A percentile compares a stretch with the other conserved stretches of the same genome.
phyloP scores from a whole-genome alignment of 1,140 invertebrate species.

The Acromyrmex echinatior region DNA sequence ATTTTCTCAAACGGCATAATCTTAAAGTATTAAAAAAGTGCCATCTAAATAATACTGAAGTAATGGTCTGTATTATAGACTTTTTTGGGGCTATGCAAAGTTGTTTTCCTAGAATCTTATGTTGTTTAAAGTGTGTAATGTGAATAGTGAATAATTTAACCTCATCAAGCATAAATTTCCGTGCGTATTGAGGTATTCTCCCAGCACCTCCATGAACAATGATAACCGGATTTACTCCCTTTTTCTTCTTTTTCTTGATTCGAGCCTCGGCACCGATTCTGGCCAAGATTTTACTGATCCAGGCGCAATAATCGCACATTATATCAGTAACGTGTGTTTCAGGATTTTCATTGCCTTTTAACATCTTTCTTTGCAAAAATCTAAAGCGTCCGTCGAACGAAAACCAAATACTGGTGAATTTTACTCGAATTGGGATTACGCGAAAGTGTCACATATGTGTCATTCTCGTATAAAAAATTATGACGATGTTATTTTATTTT shows the following conservation, averaged over 20 bases:
- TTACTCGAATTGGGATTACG: not conserved
- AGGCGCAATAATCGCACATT: constrained; percentile 74
- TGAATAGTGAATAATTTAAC: constrained; percentile 43
- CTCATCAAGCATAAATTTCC: constrained; percentile 65
- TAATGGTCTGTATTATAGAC: not conserved
- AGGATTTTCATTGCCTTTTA: not conserved
- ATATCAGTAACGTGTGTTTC: not conserved
- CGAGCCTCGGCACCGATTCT: constrained; percentile 31
- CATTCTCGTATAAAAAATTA: not conserved
- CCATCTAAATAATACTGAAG: not conserved
- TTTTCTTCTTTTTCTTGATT: not conserved
- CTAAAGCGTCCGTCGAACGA: not conserved
- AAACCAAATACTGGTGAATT: constrained; percentile 2
- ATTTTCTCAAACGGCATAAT: not conserved
- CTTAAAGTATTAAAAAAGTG: not conserved
- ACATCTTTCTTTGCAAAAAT: constrained; percentile 6
- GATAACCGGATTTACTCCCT: constrained; percentile 62
- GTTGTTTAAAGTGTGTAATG: not conserved
- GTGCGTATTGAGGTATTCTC: constrained; percentile 56
- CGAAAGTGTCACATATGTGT: not conserved
- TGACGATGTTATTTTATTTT: constrained; percentile 38
- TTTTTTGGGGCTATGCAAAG: not conserved
- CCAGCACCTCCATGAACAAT: constrained; percentile 74
- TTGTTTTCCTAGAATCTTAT: not conserved
- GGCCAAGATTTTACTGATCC: constrained; percentile 64